Conservation (phyloP, 2,797 vertebrate genomes). For the Perdix hodgsoniae region DNA sequence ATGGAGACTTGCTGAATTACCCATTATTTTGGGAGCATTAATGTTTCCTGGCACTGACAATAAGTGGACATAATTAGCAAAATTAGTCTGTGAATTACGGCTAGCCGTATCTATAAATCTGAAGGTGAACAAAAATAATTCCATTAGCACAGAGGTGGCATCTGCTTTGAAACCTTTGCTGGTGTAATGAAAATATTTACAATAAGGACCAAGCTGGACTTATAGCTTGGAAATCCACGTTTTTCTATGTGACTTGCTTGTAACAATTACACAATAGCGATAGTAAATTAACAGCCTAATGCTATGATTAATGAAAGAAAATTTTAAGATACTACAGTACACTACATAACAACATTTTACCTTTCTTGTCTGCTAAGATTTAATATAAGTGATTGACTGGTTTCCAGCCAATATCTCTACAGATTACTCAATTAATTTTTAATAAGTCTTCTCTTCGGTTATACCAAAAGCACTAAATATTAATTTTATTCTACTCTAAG, state of each 20-base stretch:
- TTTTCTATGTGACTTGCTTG: background rate
- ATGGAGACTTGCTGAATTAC: background rate
- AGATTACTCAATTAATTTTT: background rate
- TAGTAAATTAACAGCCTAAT: background rate
- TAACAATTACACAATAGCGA: background rate
- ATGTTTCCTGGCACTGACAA: background rate
- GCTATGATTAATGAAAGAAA: background rate
- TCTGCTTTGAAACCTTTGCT: slow-evolving; percentile 5
- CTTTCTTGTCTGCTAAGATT: background rate
- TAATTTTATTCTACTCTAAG: background rate
- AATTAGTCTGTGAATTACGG: slow-evolving; percentile 14
- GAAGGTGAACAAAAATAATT: slow-evolving; percentile 16
- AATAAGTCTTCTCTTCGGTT: background rate
- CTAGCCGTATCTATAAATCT: background rate
- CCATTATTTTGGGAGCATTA: background rate
- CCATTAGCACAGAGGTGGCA: background rate
- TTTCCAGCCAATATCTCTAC: background rate
- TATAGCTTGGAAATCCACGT: background rate
- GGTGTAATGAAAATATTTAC: background rate
- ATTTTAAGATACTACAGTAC: background rate
- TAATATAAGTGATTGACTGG: background rate
- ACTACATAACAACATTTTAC: background rate
- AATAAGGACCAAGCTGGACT: background rate
- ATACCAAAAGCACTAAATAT: background rate
- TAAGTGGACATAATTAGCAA: slow-evolving; percentile 2